phyloP scores from a whole-genome alignment of 2,888 invertebrate genomes.

The Craniophora ligustri region DNA sequence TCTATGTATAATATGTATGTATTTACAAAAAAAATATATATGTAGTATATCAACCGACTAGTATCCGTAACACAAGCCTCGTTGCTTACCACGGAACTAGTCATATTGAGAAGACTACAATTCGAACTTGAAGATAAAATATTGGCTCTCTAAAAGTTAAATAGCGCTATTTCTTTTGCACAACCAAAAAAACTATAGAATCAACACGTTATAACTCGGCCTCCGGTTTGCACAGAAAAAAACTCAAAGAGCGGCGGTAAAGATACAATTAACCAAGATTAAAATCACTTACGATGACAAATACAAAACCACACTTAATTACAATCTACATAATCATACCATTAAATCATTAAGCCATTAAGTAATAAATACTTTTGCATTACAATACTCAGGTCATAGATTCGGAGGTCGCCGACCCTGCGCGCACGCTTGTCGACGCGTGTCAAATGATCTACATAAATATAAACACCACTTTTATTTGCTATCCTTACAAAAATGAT shows the following conservation, averaged over 20 bases:
- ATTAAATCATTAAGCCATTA: constrained; percentile 54
- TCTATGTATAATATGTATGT: no score
- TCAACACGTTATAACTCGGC: no score
- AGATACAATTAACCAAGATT: constrained; percentile 11
- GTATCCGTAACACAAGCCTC: no score
- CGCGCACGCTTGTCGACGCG: constrained; percentile 70
- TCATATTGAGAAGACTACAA: no score
- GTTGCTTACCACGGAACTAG: no score
- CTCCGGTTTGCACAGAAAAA: no score
- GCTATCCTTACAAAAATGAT: constrained; percentile 16
- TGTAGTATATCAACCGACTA: no score
- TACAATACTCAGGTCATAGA: constrained; percentile 68
- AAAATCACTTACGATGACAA: constrained; percentile 39
- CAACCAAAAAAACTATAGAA: no score
- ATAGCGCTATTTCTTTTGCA: no score
- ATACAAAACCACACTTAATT: constrained; percentile 18
- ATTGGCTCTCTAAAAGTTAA: no score
- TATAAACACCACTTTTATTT: constrained; percentile 48
- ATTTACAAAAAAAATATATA: no score
- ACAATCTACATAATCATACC: constrained; percentile 43
- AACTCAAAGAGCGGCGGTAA: neutral
- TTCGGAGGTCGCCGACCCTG: constrained; percentile 62
- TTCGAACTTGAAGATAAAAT: no score
- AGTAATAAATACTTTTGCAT: constrained; percentile 52
- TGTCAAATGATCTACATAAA: constrained; percentile 72